Evolutionary conservation across 2,113 vertebrate genomes (phyloP).

Genomic region (Callopanchax toddi): DNA sequence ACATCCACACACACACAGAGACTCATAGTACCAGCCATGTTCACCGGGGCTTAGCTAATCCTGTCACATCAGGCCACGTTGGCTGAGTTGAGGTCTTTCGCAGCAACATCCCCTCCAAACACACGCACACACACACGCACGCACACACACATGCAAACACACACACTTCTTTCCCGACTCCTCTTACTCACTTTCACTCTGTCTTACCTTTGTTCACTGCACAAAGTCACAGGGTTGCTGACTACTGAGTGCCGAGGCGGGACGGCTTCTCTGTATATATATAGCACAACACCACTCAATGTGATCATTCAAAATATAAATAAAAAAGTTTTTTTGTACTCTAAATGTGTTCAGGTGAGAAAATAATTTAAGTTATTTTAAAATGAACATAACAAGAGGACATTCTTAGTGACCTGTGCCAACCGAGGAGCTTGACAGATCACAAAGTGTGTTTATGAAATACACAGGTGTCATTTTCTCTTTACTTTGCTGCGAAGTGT

Average conservation of each 20-base stretch:
- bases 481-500: conserved; percentile 29
- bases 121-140: conserved; percentile 6
- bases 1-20: conserved; percentile 32
- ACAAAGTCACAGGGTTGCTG: conserved; percentile 66
- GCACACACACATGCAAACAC: neutral
- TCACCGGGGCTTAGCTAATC: conserved; percentile 83
- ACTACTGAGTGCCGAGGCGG: conserved; percentile 38
- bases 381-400: neutral
- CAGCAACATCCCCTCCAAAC: conserved; percentile 13
- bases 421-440: neutral
- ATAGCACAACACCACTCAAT: conserved; percentile 18
- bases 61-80: conserved; percentile 80
- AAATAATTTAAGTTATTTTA: neutral
- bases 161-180: conserved; percentile 47
- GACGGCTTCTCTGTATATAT: conserved; percentile 48
- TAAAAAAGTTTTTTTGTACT: too few relatives aligned
- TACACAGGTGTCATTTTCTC: conserved; percentile 51
- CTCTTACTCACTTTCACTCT: conserved; percentile 38
- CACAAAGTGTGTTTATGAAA: too few relatives aligned
- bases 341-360: neutral
- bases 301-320: neutral
- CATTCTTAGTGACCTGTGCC: neutral
- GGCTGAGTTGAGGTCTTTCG: conserved; percentile 74
- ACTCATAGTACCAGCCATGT: conserved; percentile 73
- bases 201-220: conserved; percentile 61